Conservation (phyloP, 2,113 vertebrate species). For the Malurus alboscapulatus region DNA sequence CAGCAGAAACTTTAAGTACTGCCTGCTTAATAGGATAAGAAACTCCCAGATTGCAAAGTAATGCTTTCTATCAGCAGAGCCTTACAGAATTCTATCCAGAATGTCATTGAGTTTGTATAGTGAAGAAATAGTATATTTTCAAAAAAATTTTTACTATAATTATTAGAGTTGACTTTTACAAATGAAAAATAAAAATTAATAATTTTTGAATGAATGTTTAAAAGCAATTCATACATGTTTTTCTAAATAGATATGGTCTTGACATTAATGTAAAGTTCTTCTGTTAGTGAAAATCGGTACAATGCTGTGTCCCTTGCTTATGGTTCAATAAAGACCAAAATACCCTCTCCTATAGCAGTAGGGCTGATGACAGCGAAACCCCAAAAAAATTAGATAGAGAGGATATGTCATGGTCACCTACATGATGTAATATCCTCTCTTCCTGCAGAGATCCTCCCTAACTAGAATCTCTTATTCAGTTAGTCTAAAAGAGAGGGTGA, state of each 20-base stretch:
- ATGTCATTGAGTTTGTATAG: background rate
- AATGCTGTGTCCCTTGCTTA: background rate
- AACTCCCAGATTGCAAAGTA: background rate
- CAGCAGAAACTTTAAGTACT: background rate
- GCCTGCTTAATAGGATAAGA: background rate
- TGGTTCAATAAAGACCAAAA: background rate
- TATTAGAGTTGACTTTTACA: background rate
- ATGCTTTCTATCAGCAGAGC: background rate
- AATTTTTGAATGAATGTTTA: background rate
- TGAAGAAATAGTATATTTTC: background rate
- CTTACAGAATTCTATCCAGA: background rate
- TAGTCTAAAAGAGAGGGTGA: background rate
- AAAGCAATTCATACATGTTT: background rate
- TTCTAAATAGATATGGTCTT: background rate
- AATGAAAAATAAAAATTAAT: background rate
- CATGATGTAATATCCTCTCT: background rate
- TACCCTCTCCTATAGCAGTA: background rate
- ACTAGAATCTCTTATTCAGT: background rate
- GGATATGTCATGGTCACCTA: background rate
- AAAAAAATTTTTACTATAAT: background rate
- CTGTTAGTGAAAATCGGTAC: background rate
- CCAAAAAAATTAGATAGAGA: background rate
- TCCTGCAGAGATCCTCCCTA: background rate
- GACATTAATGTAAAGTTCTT: background rate
- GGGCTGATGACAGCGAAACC: background rate